Conservation (phyloP, 2,797 vertebrate species). For the Diplodus sargus region DNA sequence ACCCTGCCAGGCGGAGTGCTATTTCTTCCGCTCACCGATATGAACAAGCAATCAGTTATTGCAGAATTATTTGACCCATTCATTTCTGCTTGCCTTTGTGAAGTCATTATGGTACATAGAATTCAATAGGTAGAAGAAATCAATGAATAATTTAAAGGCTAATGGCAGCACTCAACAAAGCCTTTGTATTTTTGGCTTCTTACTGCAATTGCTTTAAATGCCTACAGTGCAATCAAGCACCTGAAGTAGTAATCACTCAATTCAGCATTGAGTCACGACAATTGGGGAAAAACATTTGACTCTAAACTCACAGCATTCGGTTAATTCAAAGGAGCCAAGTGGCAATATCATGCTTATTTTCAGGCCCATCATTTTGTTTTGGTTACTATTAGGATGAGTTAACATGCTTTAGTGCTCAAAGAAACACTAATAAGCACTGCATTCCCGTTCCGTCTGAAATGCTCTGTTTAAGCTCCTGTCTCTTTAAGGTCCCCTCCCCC, state of each 20-base stretch:
- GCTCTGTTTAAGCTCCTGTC: no score
- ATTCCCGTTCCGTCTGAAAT: no score
- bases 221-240: slow-evolving; percentile 24
- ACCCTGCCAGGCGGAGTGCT: slow-evolving; percentile 17
- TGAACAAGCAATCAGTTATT: slow-evolving; percentile 63
- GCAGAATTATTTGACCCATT: slow-evolving; percentile 62
- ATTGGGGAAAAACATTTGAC: background rate
- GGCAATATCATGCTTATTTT: no score
- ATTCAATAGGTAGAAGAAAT: slow-evolving; percentile 49
- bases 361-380: no score
- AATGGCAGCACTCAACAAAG: slow-evolving; percentile 44
- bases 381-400: no score
- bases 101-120: slow-evolving; percentile 47
- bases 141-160: slow-evolving; percentile 52
- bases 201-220: slow-evolving; percentile 1
- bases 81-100: slow-evolving; percentile 42
- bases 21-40: slow-evolving; percentile 44
- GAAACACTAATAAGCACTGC: no score
- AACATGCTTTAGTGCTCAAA: no score
- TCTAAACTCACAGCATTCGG: background rate
- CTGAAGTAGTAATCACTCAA: slow-evolving; percentile 32
- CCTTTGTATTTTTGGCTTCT: slow-evolving; percentile 19
- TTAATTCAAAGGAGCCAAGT: background rate
- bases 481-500: no score
- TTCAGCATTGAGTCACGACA: slow-evolving; percentile 6